Percentiles rank a stretch among this genome's conserved stretches.
These are phyloP conservation scores for Notarius lentiginosus DNA, from an alignment of 2,113 vertebrate species.

Conservation along the genomic window DNA sequence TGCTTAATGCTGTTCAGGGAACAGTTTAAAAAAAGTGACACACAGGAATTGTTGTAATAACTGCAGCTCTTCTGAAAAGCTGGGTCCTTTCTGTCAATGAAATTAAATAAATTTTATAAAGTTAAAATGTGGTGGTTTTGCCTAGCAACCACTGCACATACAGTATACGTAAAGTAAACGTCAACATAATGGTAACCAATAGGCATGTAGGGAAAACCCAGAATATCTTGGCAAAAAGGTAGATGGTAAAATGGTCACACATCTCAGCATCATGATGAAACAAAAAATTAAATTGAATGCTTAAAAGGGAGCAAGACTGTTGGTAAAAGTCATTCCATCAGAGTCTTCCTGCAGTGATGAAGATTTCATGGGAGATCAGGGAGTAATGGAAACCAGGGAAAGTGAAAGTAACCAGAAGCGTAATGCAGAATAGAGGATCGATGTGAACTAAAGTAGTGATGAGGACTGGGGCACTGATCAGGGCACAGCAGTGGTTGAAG, in stretches of 20 bases:
- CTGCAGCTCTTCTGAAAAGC: not conserved
- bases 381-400: not conserved
- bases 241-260: not conserved
- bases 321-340: not conserved
- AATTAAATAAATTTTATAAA: not conserved
- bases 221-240: not conserved
- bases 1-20: not conserved
- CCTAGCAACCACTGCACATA: not conserved
- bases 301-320: not conserved
- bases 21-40: not conserved
- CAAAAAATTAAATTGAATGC: not conserved
- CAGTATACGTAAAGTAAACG: not conserved
- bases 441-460: not conserved
- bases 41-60: not conserved
- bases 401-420: not conserved
- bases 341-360: not conserved
- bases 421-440: not conserved
- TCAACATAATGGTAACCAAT: not conserved
- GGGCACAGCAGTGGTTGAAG: not conserved
- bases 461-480: not conserved
- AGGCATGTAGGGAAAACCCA: not conserved
- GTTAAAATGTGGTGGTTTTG: not conserved
- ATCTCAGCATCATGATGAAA: not conserved
- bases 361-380: not conserved
- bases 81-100: not conserved